phyloP scores from a whole-genome alignment of 2,888 invertebrate genomes.

The Diplolepis rosae region DNA sequence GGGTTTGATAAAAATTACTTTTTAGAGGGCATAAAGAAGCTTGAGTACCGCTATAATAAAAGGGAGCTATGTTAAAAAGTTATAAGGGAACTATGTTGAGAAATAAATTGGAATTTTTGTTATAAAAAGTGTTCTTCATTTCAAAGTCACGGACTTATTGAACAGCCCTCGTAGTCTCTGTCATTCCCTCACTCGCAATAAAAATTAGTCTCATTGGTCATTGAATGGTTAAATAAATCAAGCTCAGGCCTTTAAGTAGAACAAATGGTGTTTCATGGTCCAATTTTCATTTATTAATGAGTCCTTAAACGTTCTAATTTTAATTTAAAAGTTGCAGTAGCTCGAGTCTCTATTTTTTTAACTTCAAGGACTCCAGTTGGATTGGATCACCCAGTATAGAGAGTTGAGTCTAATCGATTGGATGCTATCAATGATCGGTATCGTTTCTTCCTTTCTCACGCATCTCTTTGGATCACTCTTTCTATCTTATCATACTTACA shows the following conservation, averaged over 20 bases:
- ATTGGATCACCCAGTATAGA: background rate
- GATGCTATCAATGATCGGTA: background rate
- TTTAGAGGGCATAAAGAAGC: too few relatives aligned
- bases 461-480: background rate
- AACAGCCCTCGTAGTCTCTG: background rate
- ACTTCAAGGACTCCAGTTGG: background rate
- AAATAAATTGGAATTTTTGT: too few relatives aligned
- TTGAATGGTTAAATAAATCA: background rate
- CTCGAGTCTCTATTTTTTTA: too few relatives aligned
- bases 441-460: background rate
- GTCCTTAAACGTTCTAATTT: background rate
- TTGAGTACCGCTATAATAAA: too few relatives aligned
- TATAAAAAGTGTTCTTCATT: too few relatives aligned
- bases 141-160: too few relatives aligned
- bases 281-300: background rate
- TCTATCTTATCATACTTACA: background rate
- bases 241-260: background rate
- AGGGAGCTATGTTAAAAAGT: too few relatives aligned
- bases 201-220: background rate
- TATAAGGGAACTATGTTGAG: too few relatives aligned
- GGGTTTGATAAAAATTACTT: too few relatives aligned
- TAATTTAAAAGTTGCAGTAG: too few relatives aligned
- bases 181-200: background rate
- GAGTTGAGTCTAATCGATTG: background rate
- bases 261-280: background rate